phyloP scores from a whole-genome alignment of 37 sponge, comb jelly and placozoan genomes.

The Aphrocallistes beatrix region DNA sequence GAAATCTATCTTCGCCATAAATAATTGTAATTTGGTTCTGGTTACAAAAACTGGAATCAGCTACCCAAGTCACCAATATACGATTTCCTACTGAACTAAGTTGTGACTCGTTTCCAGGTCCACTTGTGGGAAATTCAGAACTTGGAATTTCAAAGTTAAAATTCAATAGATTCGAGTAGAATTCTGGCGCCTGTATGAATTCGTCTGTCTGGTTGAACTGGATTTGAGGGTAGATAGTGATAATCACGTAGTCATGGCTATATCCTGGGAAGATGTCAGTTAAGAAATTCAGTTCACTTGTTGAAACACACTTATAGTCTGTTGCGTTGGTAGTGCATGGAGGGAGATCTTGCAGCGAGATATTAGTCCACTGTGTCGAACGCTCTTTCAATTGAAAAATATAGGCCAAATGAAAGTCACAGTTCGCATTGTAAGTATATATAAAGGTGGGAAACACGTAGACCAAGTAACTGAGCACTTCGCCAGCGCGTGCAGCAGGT shows the following conservation, averaged over 20 bases:
- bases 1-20: not conserved
- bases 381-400: not conserved
- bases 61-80: not conserved
- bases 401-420: not conserved
- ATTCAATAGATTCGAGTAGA: not conserved
- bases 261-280: conserved; percentile 4
- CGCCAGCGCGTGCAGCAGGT: not conserved
- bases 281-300: not conserved
- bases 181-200: not conserved
- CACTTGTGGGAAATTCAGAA: not conserved
- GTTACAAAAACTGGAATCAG: not conserved
- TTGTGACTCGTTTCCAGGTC: not conserved
- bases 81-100: not conserved
- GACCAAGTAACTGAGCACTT: not conserved
- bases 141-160: not conserved
- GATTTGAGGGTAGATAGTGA: not conserved
- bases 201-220: not conserved
- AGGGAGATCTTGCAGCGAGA: not conserved
- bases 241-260: not conserved
- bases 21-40: not conserved
- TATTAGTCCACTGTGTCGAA: not conserved
- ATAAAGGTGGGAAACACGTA: not conserved
- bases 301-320: not conserved
- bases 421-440: not conserved
- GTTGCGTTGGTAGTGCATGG: not conserved